These are phyloP conservation scores for Nanger granti DNA, from an alignment of 2,113 vertebrate genomes.

Conservation along the genomic window DNA sequence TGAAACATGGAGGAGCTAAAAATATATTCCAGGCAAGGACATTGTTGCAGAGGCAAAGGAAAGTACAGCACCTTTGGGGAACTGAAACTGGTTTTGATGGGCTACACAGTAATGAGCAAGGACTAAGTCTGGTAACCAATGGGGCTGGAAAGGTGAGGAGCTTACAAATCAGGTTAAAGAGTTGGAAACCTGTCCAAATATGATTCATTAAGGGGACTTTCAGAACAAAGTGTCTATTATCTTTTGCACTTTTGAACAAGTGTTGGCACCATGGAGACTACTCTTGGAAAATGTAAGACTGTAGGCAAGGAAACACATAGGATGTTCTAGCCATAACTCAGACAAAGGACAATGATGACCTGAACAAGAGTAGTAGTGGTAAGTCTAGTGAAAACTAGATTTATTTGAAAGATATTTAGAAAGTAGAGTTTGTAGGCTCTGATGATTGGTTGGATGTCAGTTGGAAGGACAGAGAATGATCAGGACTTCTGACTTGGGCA, in stretches of 20 bases:
- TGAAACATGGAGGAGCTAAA: neutral
- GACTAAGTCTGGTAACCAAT: neutral
- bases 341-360: neutral
- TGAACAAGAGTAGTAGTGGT: neutral
- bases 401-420: neutral
- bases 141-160: neutral
- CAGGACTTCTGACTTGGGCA: neutral
- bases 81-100: neutral
- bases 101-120: neutral
- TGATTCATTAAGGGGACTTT: neutral
- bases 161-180: neutral
- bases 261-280: neutral
- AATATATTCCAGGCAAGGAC: neutral
- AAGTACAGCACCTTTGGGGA: too few relatives aligned
- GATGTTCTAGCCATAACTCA: neutral
- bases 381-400: neutral
- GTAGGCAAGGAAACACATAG: neutral
- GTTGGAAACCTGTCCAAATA: neutral
- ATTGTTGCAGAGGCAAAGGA: neutral
- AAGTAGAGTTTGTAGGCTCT: neutral
- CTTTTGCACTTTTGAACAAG: neutral
- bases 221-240: neutral
- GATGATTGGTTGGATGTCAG: neutral
- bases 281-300: neutral
- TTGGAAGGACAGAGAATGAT: neutral